These are phyloP conservation scores for Otolemur garnettii DNA, from an alignment of 2,113 vertebrate genomes.

Conservation along the genomic window DNA sequence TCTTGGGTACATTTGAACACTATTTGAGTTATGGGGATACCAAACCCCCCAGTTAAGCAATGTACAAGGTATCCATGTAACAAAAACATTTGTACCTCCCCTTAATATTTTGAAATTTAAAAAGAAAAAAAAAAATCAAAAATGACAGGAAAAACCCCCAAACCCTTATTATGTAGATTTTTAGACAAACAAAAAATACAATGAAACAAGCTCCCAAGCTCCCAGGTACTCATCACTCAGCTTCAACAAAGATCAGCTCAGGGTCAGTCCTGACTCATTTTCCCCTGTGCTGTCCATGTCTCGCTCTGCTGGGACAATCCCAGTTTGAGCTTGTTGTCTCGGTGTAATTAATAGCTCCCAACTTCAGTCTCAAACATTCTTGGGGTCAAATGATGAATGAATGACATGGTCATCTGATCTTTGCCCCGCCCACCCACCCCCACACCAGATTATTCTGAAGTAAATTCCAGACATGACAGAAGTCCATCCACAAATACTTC, in stretches of 20 bases:
- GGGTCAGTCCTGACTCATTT: not conserved
- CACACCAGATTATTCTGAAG: slow-evolving; percentile 41
- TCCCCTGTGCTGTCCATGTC: not conserved
- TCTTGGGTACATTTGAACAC: too few relatives aligned
- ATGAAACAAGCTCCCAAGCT: not conserved
- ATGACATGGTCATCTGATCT: not conserved
- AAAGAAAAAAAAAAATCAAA: not conserved
- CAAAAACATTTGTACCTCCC: too few relatives aligned
- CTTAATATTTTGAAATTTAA: not conserved
- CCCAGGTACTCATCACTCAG: not conserved
- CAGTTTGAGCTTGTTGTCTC: not conserved
- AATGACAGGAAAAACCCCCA: too few relatives aligned
- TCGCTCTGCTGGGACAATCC: slow-evolving; percentile 9
- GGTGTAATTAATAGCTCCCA: not conserved
- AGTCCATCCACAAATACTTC: slow-evolving; percentile 8
- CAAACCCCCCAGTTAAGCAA: too few relatives aligned
- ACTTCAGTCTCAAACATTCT: slow-evolving; percentile 20
- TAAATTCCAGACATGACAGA: slow-evolving; percentile 27
- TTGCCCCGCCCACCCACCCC: not conserved
- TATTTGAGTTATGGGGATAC: too few relatives aligned
- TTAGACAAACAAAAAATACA: not conserved
- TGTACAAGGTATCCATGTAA: too few relatives aligned
- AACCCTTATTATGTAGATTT: not conserved
- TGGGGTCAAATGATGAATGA: not conserved
- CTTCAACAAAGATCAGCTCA: slow-evolving; percentile 47